Evolutionary conservation across 2,888 invertebrate genomes (phyloP), one percentile per base, ranked within the genome.

Genomic region (Sinelater perroti): DNA sequence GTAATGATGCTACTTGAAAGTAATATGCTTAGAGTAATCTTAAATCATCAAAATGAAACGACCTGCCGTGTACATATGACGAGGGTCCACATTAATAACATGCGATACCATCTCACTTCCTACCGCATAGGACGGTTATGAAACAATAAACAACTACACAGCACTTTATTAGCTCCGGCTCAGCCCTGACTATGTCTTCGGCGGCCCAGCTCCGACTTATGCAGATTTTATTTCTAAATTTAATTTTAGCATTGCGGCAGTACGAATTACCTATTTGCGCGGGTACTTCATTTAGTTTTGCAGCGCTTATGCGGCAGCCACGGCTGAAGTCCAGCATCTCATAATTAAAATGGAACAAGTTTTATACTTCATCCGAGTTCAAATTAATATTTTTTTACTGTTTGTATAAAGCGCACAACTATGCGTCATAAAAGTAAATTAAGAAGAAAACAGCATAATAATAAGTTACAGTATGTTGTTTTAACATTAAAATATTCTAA

Each of bases 21-120:
- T 71, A 72, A 73, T 74, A 71, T 64, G 69, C 69, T 67, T 65
- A 68, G 66, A 68, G 69, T 70, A 70, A 72, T 73, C 72, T 74
- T 75, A 75, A 74, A 74, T 75, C 75, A 75, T 74, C 72, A 70
- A 72, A 74, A 74, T 72, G 72, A 73, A 74, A 72, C 72, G 67
- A 68, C 68, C 70, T 70, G 72, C 70, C 71, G 69, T 64, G 69
- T 70, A 66, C 71, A 70, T 69, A 70, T 74, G 74, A 74, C 72
- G 71, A 74, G 74, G 72, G 73, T 73, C 72, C 61, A 68, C 72
- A 73, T 73, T 74, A 74, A 74, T 74, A 73, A 72, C 70, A 63
- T 62, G 60, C 68, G 72, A 71, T 73, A 73, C 69, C 63, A 73
- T 73, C 73, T 68, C 68, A 72, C 72, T 72, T 72, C 72, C 72